phyloP scores from a whole-genome alignment of 2,113 vertebrate genomes.

The Dasypus novemcinctus region DNA sequence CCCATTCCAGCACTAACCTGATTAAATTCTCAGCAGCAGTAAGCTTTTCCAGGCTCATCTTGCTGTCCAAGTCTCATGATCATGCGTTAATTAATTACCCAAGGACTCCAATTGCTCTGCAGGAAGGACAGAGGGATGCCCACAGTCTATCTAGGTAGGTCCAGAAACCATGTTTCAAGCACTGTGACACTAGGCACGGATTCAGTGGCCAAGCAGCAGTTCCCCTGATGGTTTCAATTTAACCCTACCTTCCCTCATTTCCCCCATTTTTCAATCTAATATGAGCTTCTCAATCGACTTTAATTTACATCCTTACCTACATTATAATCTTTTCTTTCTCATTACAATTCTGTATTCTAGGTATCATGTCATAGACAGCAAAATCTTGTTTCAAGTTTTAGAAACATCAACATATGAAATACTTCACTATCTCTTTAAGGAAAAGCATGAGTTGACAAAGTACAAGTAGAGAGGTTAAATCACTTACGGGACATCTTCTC shows the following conservation, averaged over 20 bases:
- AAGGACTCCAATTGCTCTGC: neutral
- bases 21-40: neutral
- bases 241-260: neutral
- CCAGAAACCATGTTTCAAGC: neutral
- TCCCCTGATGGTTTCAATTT: neutral
- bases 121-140: neutral
- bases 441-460: neutral
- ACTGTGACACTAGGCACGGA: neutral
- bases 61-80: neutral
- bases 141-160: neutral
- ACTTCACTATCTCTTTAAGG: neutral
- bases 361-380: neutral
- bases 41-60: neutral
- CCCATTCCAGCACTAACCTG: neutral
- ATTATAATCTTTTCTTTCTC: neutral
- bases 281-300: neutral
- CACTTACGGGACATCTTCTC: neutral
- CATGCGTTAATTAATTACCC: neutral
- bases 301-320: neutral
- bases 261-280: neutral
- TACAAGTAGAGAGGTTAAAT: neutral
- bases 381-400: neutral
- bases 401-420: neutral
- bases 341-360: neutral
- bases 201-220: neutral